Evolutionary conservation across 2,113 vertebrate species (phyloP), one percentile per base, ranked within the genome.

Genomic region (Cephalopholis sonnerati): DNA sequence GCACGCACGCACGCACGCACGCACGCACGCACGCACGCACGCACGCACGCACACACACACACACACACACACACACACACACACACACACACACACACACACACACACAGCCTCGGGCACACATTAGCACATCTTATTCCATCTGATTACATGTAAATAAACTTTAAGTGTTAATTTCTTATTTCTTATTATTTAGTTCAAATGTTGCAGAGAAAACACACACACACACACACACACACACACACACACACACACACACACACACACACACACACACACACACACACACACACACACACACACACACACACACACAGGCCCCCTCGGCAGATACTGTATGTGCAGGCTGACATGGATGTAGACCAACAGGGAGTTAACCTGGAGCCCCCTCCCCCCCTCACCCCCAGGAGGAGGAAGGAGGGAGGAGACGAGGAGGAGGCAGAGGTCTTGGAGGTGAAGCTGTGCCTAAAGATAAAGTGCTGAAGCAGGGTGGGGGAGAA

Each of bases 391-490:
- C 29, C 76, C 18, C 50, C 50, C 8, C 7, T 22, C 54, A n/a
- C 57, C 54, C n/a, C 54, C 54, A 11, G 53, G 39, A 57, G 51
- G 24, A 55, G 63, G 41, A 67, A 61, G 48, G 51, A 17, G 65
- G 25, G 41, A 44, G n/a, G 61, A 59, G 25, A 44, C 41, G 29
- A 25, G 64, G 50, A 41, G 50, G 63, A n/a, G 64, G 59, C 13
- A 20, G 82, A 83, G 86, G 70, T 83, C 83, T 68, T 41, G 39
- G 63, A 85, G 89, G 88, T 87, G 87, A 89, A 92, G 76, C 69
- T 58, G 72, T 32, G 84, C 82, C 88, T 90, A 69, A 58, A 86
- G 89, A 88, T 72, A 83, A 74, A 85, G 80, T 15, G 65, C 72
- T 77, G 17, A 17, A 36, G n/a, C 22, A 5, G 39, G 44, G 63